Evolutionary conservation across 2,113 vertebrate species (phyloP), one percentile per base, ranked within the genome.

Genomic region (Nesogale talazaci): DNA sequence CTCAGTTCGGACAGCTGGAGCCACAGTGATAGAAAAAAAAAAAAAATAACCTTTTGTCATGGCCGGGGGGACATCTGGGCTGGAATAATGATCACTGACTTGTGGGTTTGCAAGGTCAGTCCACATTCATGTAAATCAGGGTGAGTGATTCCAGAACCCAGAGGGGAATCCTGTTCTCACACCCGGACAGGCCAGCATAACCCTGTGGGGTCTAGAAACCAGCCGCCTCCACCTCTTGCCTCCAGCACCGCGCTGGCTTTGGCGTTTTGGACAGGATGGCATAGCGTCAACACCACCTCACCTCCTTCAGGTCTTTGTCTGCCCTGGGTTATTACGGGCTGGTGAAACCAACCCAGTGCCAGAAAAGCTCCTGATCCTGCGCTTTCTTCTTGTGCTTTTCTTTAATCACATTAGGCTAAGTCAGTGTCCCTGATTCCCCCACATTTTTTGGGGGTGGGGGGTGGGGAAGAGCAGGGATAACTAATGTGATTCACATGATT

Each of bases 341-440:
- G 87, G 31, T 77, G 89, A 79, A 89, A 88, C 38, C 89, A 63
- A 61, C 57, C 22, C 7, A 61, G 23, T 95, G 92, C 86, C 78
- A 77, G 70, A 76, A 74, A 65, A 92, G 36, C 76, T 92, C 87
- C 92, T 38, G 72, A 93, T 34, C 20, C 65, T 67, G 20, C 40
- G 11, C 36, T 86, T 83, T 63, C 78, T 83, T 89, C 57, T 81
- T 88, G 16, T 11, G 76, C 42, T 87, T 20, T 38, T 94, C 92
- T 79, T 40, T 92, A 90, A 94, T 95, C 88, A 86, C 83, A 88
- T 95, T 77, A 93, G 76, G 84, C 83, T 94, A 93, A 94, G 40
- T 56, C 61, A 1, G 15, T 57, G 65, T 67, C 56, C 63, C 38
- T 72, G 42, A 38, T 38, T 15, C 20, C 17, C 15, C 11, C 46